Percentiles rank a stretch among this genome's conserved stretches.
phyloP scores from a whole-genome alignment of 2,888 invertebrate species.

The Yponomeuta evonymella region DNA sequence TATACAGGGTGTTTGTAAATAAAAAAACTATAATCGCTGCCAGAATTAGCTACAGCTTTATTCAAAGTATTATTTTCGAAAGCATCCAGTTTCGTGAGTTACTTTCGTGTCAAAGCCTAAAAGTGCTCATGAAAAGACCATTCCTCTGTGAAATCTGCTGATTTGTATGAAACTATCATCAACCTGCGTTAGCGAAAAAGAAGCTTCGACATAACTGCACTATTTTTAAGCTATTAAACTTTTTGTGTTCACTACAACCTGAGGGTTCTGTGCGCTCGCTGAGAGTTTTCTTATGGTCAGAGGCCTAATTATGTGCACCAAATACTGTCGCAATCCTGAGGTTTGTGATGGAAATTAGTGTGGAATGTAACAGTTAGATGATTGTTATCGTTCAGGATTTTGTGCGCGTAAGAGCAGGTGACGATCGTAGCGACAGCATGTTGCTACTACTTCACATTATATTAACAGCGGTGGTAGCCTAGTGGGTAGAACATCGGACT shows the following conservation, averaged over 20 bases:
- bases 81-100: neutral
- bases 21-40: neutral
- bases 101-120: neutral
- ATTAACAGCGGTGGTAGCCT: no score
- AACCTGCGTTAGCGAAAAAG: neutral
- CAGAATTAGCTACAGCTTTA: neutral
- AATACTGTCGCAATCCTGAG: no score
- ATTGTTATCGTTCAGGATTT: no score
- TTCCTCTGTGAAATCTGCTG: neutral
- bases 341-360: no score
- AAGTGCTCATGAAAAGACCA: neutral
- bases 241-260: neutral
- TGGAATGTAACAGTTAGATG: no score
- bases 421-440: no score
- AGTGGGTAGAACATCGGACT: no score
- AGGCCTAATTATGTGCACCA: no score
- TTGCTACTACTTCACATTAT: no score
- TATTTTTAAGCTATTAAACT: neutral
- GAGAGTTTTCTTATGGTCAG: no score
- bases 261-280: no score
- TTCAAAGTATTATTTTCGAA: neutral
- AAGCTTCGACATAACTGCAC: neutral
- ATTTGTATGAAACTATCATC: neutral
- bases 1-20: neutral
- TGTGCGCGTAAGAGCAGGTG: no score